Percentiles rank a stretch among this genome's conserved stretches.
These are phyloP conservation scores for Fulmarus glacialis DNA, from an alignment of 2,113 vertebrate species.

Conservation along the genomic window DNA sequence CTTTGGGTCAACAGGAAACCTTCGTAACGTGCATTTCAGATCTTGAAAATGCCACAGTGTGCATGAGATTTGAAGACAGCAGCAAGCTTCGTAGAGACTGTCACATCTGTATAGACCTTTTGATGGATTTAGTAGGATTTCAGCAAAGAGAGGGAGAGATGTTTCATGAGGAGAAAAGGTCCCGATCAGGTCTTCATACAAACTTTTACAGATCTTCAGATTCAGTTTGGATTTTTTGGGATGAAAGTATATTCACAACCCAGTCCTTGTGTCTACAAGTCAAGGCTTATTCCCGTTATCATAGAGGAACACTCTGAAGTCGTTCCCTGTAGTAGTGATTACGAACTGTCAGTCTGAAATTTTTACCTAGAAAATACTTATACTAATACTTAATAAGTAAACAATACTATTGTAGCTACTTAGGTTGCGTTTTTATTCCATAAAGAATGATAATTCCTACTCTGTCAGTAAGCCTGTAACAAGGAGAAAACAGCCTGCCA, in stretches of 20 bases:
- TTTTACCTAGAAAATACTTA: neutral
- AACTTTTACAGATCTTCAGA: neutral
- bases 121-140: conserved; percentile 1
- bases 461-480: neutral
- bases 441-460: neutral
- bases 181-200: neutral
- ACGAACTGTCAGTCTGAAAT: neutral
- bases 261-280: neutral
- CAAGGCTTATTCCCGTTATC: neutral
- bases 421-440: neutral
- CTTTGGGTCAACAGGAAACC: conserved; percentile 38
- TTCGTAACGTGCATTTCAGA: neutral
- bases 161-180: neutral
- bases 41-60: neutral
- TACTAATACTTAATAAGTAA: neutral
- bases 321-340: neutral
- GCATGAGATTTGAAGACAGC: neutral
- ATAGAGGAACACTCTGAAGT: neutral
- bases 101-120: neutral
- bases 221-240: neutral
- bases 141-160: neutral
- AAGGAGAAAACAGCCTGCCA: neutral
- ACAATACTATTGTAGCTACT: neutral
- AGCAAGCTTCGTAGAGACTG: neutral
- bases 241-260: neutral